Evolutionary conservation across 2,113 vertebrate species (phyloP), one percentile per base, ranked within the genome.

Genomic region (Cyanistes caeruleus): DNA sequence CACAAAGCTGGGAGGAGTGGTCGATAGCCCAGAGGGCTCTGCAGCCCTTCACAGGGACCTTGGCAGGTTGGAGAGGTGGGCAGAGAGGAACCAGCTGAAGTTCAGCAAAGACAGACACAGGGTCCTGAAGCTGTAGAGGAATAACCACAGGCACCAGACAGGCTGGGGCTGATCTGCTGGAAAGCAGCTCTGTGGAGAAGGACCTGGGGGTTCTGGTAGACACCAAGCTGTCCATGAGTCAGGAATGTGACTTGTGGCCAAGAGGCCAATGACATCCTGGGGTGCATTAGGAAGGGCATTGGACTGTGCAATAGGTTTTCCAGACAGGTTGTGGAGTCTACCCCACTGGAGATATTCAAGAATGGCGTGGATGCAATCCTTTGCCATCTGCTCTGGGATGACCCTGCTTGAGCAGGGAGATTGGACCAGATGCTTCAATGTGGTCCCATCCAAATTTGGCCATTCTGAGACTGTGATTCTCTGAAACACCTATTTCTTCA

Each of bases 1-100:
- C 41, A 62, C 24, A 48, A 68, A 76, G 9, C 30, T 35, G 41
- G 13, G 10, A 83, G 24, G 62, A 2, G n/a, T 19, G 21, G 21
- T 12, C 1, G 0, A 27, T 31, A 35, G 2, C n/a, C 20, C 62
- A 41, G 39, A 48, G n/a, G 0, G 19, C 39, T 48, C 7, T 35
- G 62, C 21, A 55, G 41, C 24, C 62, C 25, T 68, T 31, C 48
- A 31, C n/a, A 69, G 8, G 14, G n/a, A 76, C 41, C 16, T 12
- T 2, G 1, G 22, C 17, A 41, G 39, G 7, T 0, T 55, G 39
- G 48, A 48, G 48, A 41, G 62, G 15, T 13, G 28, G n/a, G 21
- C 28, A 41, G n/a, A 30, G 53, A 76, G 21, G 13, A 55, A 11
- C 11, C 4, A 11, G 0, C 9, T 69, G 41, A 48, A 68, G 1